These are phyloP conservation scores for Agonopterix alstromeriana DNA, from an alignment of 2,888 invertebrate genomes.

Conservation along the genomic window DNA sequence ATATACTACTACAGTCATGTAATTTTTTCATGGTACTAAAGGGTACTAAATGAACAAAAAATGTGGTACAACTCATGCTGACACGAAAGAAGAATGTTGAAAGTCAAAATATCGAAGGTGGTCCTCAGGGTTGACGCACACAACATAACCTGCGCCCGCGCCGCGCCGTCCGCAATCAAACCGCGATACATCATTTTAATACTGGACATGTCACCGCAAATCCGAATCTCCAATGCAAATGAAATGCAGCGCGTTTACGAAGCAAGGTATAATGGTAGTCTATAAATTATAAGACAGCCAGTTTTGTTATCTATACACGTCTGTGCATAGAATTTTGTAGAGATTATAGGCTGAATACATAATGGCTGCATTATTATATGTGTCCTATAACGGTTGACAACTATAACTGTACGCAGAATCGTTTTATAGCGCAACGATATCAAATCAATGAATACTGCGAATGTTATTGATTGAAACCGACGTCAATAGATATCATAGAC, in stretches of 20 bases:
- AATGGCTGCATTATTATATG: slow-evolving; percentile 52
- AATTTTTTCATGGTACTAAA: no score
- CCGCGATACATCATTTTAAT: slow-evolving; percentile 70
- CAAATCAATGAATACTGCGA: no score
- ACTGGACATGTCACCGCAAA: slow-evolving; percentile 69
- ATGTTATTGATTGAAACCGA: no score
- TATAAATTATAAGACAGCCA: slow-evolving; percentile 64
- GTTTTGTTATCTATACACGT: slow-evolving; percentile 52
- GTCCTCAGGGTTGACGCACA: no score
- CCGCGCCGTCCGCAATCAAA: slow-evolving; percentile 50
- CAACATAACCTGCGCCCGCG: slow-evolving; percentile 8
- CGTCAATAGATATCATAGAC: no score
- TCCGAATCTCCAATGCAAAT: slow-evolving; percentile 72
- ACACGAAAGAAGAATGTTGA: no score
- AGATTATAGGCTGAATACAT: slow-evolving; percentile 64
- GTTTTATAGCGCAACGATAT: background rate
- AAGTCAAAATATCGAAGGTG: no score
- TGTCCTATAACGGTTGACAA: slow-evolving; percentile 13
- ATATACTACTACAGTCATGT: no score
- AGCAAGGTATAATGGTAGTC: slow-evolving; percentile 58
- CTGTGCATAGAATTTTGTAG: slow-evolving; percentile 62
- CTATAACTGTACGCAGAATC: slow-evolving; percentile 11
- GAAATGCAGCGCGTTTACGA: slow-evolving; percentile 51
- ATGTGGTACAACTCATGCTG: no score
- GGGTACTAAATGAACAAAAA: no score